These are phyloP conservation scores for Bombyx huttoni DNA, from an alignment of 2,888 invertebrate species.

Conservation along the genomic window DNA sequence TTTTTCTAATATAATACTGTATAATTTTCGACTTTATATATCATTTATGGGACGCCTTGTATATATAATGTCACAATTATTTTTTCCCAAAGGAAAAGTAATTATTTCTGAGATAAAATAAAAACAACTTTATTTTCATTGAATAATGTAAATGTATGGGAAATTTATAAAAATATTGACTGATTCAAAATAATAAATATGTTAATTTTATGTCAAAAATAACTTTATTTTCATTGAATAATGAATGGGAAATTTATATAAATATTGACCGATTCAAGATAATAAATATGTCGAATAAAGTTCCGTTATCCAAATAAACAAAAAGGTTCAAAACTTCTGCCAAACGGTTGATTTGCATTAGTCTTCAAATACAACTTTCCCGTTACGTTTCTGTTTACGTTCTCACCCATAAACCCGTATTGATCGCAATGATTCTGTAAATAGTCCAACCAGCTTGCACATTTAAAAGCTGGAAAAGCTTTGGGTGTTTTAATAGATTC, in stretches of 20 bases:
- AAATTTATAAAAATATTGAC: too few relatives aligned
- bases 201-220: too few relatives aligned
- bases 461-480: slow-evolving; percentile 68
- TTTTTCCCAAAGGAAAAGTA: too few relatives aligned
- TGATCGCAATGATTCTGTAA: slow-evolving; percentile 21
- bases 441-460: slow-evolving; percentile 53
- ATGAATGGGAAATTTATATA: not conserved
- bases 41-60: too few relatives aligned
- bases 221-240: not conserved
- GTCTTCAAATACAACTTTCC: slow-evolving; percentile 75
- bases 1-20: too few relatives aligned
- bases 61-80: too few relatives aligned
- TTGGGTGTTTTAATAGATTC: slow-evolving; percentile 70
- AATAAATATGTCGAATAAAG: not conserved
- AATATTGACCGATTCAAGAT: not conserved
- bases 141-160: too few relatives aligned
- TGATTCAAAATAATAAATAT: too few relatives aligned
- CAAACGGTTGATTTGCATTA: slow-evolving; percentile 63
- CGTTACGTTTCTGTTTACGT: slow-evolving; percentile 30
- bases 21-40: too few relatives aligned
- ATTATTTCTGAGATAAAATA: too few relatives aligned
- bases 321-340: slow-evolving; percentile 15
- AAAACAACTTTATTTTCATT: too few relatives aligned
- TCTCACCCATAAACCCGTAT: slow-evolving; percentile 69
- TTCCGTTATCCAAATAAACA: not conserved